A percentile compares a stretch with the other conserved stretches of the same genome.
These are phyloP conservation scores for Sebastes itinus DNA, from an alignment of 2,797 vertebrate species.

Conservation along the genomic window DNA sequence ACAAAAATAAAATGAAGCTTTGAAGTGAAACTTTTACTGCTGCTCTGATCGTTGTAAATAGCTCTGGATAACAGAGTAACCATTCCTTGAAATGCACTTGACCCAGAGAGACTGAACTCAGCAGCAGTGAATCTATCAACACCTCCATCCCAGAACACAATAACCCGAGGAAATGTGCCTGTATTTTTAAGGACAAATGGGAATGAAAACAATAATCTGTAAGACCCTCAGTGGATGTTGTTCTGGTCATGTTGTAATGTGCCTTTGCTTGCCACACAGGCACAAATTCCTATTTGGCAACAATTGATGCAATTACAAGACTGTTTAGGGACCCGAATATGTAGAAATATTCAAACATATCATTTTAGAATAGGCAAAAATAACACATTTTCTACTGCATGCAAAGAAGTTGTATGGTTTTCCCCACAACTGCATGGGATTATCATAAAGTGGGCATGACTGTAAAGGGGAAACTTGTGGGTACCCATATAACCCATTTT, in stretches of 20 bases:
- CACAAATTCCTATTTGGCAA: not conserved
- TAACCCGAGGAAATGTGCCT: not conserved
- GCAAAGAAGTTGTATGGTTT: no score
- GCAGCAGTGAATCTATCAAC: not conserved
- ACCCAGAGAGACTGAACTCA: not conserved
- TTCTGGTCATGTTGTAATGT: not conserved
- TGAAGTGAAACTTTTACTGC: conserved; percentile 8
- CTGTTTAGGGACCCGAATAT: no score
- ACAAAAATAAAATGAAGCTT: conserved; percentile 11
- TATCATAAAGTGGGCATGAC: no score
- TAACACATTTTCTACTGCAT: no score
- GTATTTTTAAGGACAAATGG: not conserved
- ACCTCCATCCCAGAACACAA: not conserved
- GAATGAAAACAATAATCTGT: not conserved
- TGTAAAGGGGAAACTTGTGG: no score
- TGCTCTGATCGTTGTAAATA: not conserved
- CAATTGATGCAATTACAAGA: no score
- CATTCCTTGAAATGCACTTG: not conserved
- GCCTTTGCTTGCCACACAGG: not conserved
- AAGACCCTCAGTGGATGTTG: not conserved
- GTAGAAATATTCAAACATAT: no score
- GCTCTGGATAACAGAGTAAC: not conserved
- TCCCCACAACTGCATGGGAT: no score
- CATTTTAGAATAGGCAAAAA: no score
- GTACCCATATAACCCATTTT: no score